These are phyloP conservation scores for Oryctolagus cuniculus DNA, from an alignment of 2,113 vertebrate species.

Conservation along the genomic window DNA sequence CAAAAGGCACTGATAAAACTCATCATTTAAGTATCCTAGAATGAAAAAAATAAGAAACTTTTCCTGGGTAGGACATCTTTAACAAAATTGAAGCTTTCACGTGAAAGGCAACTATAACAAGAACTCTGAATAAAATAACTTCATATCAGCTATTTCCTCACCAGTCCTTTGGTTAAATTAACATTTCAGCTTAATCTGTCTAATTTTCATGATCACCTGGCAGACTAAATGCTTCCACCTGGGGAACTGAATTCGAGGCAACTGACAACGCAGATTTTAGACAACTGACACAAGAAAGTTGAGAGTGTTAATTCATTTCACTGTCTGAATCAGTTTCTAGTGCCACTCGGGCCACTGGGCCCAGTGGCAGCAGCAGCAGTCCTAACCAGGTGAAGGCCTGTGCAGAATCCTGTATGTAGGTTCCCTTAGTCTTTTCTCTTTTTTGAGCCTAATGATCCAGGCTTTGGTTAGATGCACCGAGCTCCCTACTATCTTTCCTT, in stretches of 20 bases:
- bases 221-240: conserved; percentile 16
- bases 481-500: neutral
- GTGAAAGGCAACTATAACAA: conserved; percentile 32
- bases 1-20: conserved; percentile 34
- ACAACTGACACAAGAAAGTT: neutral
- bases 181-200: conserved; percentile 23
- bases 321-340: neutral
- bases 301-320: neutral
- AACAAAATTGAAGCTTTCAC: conserved; percentile 46
- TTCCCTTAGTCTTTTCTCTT: neutral
- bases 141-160: neutral
- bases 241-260: neutral
- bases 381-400: neutral
- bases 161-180: neutral
- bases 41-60: conserved; percentile 51
- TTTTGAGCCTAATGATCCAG: neutral
- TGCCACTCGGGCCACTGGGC: neutral
- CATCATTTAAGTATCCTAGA: conserved; percentile 5
- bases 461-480: conserved; percentile 23
- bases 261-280: neutral
- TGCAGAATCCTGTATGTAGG: neutral
- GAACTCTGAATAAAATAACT: conserved; percentile 11
- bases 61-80: conserved; percentile 27
- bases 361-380: neutral
- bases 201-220: neutral